Evolutionary conservation across 2,888 invertebrate genomes (phyloP), one percentile per base, ranked within the genome.

Genomic region (Dastarcus helophoroides): DNA sequence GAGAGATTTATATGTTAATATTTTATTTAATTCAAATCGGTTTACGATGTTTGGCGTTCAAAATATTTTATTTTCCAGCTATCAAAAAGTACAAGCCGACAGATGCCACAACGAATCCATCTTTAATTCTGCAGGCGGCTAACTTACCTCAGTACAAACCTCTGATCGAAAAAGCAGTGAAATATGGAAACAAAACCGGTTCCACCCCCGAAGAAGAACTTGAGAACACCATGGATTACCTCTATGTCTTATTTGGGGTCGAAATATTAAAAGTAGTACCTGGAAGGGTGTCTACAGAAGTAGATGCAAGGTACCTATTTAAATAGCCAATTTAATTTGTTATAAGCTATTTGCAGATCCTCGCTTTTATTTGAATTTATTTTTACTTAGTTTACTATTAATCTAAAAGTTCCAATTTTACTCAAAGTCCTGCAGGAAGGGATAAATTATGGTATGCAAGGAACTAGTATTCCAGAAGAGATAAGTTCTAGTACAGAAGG

Each of bases 91-190:
- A 91, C 63, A 86, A 90, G 61, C 98, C 98, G 3, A 95, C 93
- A 1, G 98, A 98, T 79, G 97, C 97, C 19, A 98, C 98, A 2
- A 98, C 98, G 29, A 98, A 98, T 63, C 98, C 98, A 3, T 95
- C 97, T 4, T 69, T 98, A 30, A 95, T 98, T 44, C 67, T 98
- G 46, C 85, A 88, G 30, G 98, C 97, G 2, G 85, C 97, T 14
- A 81, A 75, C 47, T 83, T 94, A 75, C 80, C 88, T n/a, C 86
- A 90, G 53, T 99, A 98, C 62, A 76, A 84, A 52, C 73, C 78
- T 42, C 66, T 98, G 29, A 76, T 98, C 33, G 77, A 88, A 41
- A 82, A 90, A 58, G 97, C 98, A 30, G 76, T 95, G 12, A 74
- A 78, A 41, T 86, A 86, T 69, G 97, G 86, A 22, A 74, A 74